Conservation (phyloP, 2,113 vertebrate species). For the Formicarius rufipectus region DNA sequence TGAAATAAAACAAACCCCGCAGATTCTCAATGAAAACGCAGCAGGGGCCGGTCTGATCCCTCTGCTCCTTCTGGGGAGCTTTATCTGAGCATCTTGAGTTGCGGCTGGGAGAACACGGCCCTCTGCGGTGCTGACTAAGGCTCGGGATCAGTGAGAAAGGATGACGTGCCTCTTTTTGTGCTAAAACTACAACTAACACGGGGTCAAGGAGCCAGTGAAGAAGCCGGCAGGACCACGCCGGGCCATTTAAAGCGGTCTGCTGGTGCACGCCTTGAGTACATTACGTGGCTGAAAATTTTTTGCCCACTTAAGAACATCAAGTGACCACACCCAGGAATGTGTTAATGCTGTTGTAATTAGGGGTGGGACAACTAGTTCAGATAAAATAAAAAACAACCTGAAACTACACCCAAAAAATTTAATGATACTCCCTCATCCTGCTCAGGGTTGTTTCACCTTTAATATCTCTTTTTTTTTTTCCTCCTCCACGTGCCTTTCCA, state of each 20-base stretch:
- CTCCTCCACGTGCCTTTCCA: neutral
- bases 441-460: neutral
- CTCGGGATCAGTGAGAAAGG: neutral
- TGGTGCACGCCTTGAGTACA: neutral
- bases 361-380: conserved; percentile 41
- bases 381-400: conserved; percentile 61
- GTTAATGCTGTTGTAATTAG: conserved; percentile 47
- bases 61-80: neutral
- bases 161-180: neutral
- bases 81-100: neutral
- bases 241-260: neutral
- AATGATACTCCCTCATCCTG: conserved; percentile 19
- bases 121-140: neutral
- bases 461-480: neutral
- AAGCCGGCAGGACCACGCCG: neutral
- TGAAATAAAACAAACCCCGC: neutral
- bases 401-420: conserved; percentile 58
- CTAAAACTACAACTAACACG: neutral
- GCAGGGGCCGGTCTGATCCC: neutral
- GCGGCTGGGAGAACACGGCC: neutral
- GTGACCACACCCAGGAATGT: conserved; percentile 49
- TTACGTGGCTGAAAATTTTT: conserved; percentile 19
- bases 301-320: conserved; percentile 41
- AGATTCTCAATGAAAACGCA: neutral
- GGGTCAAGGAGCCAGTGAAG: neutral